Evolutionary conservation across 2,888 invertebrate species (phyloP), one percentile per base, ranked within the genome.

Genomic region (Epirrhoe alternata): DNA sequence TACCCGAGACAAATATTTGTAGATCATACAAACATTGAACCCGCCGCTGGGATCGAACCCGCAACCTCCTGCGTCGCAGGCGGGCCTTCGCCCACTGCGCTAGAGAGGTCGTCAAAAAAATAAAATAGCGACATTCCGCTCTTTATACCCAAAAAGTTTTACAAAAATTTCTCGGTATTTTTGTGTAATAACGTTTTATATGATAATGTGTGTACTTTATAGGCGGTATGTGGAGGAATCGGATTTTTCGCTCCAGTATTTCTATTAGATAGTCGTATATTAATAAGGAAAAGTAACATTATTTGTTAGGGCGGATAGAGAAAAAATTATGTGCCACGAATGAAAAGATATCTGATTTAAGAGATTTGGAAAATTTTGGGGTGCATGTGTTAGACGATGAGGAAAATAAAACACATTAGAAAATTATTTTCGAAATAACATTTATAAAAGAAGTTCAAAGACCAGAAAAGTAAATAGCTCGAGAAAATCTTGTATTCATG

Each of bases 161-260:
- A 83, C 76, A 75, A 76, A 83, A 84, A 83, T 84, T 85, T 78
- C 78, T 76, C 65, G 31, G 79, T 77, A 75, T 76, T 77, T 80
- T 79, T 81, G 74, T 71, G 81, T 77, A 71, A 78, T 76, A 75
- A 73, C 81, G 75, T 74, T 74, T 81, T 75, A 77, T 76, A 78
- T 76, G 77, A 66, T 77, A 78, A 81, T 82, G 76, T 77, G 76
- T 74, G 55, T 82, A 79, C 73, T 82, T 83, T 82, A 81, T 78
- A 70, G 75, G 74, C 70, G 72, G 74, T 75, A 77, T 80, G 81
- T 78, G 82, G 71, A 74, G 69, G 70, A 72, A 69, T 72, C 69
- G 66, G 74, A 74, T 72, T 72, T 74, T 69, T 72, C 69, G 69
- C 70, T 64, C 64, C 70, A 72, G 63, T 69, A 69, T 71, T 74